A percentile compares a stretch with the other conserved stretches of the same genome.
These are phyloP conservation scores for Strix aluco DNA, from an alignment of 2,113 vertebrate species.

Conservation along the genomic window DNA sequence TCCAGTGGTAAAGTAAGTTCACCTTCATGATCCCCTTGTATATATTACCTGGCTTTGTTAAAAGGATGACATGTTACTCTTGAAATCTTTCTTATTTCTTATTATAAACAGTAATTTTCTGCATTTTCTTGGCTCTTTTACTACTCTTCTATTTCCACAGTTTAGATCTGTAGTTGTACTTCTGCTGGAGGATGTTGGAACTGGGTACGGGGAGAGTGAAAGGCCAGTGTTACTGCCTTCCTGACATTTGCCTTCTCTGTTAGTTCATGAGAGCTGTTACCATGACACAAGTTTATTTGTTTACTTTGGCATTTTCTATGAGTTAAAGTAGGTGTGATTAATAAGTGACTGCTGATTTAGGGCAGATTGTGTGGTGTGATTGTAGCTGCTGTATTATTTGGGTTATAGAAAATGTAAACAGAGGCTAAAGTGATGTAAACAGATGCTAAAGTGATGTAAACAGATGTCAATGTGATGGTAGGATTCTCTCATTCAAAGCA, in stretches of 20 bases:
- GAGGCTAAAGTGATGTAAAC: background rate
- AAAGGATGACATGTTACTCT: background rate
- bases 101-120: background rate
- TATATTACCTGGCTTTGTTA: background rate
- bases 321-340: background rate
- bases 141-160: background rate
- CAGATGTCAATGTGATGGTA: background rate
- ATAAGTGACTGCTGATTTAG: background rate
- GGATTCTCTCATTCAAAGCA: background rate
- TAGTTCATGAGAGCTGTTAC: background rate
- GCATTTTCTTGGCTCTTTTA: background rate
- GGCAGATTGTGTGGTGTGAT: background rate
- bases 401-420: background rate
- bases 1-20: conserved; percentile 95
- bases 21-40: background rate
- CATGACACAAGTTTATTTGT: background rate
- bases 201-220: background rate
- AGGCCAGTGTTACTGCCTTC: background rate
- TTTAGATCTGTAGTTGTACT: background rate
- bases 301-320: background rate
- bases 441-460: background rate
- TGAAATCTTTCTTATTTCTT: background rate
- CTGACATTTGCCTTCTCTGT: background rate
- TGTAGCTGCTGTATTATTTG: background rate
- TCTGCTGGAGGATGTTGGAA: background rate